Percentiles rank a stretch among this genome's conserved stretches.
These are phyloP conservation scores for Tetramorium simillimum DNA, from an alignment of 1,140 invertebrate species.

Conservation along the genomic window DNA sequence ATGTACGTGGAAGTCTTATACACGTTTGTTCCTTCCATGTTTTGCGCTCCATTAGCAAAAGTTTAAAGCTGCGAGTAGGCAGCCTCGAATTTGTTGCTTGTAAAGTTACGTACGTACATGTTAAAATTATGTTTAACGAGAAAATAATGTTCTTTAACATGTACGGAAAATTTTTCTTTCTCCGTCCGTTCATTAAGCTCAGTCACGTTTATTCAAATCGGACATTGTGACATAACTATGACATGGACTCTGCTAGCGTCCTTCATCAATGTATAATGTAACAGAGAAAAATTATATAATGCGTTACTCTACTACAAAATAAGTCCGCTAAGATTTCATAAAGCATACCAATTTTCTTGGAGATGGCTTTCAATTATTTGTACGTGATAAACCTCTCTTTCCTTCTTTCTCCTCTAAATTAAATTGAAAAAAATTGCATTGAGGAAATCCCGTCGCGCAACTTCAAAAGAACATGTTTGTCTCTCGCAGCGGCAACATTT, in stretches of 20 bases:
- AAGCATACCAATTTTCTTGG: background rate
- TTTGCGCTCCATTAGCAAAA: background rate
- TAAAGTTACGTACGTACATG: background rate
- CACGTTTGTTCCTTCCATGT: background rate
- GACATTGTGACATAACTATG: slow-evolving; percentile 39
- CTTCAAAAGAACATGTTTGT: background rate
- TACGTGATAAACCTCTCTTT: background rate
- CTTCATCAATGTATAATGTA: background rate
- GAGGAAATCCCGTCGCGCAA: background rate
- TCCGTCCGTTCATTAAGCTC: background rate
- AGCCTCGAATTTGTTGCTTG: background rate
- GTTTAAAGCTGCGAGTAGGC: background rate
- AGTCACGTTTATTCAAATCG: slow-evolving; percentile 11
- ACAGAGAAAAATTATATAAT: slow-evolving; percentile 54
- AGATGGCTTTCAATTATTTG: background rate
- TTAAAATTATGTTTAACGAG: slow-evolving; percentile 4
- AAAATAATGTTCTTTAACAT: background rate
- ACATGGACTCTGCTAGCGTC: slow-evolving; percentile 22
- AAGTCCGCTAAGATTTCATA: background rate
- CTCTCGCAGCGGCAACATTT: background rate
- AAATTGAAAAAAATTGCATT: background rate
- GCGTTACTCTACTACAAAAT: background rate
- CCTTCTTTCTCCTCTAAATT: background rate
- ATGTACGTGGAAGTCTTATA: background rate
- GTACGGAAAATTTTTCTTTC: background rate